Conservation (phyloP, 2,888 invertebrate genomes). For the Homarus gammarus region DNA sequence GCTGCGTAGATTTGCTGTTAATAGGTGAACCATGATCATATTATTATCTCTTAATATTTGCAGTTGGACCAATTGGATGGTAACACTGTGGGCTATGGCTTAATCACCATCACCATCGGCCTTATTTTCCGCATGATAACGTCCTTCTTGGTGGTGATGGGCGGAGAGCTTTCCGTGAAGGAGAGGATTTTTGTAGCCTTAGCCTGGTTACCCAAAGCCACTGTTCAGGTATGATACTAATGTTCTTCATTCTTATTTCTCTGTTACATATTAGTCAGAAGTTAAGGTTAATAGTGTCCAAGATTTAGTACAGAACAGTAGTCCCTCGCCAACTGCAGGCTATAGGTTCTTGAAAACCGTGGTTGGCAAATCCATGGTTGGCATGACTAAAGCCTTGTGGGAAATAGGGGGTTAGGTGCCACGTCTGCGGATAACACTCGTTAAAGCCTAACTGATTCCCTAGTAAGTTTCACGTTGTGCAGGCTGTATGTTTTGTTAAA, state of each 20-base stretch:
- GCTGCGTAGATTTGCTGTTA: not conserved
- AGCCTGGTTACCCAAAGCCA: conserved; percentile 56
- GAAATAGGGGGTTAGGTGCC: too few relatives aligned
- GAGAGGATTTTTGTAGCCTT: conserved; percentile 54
- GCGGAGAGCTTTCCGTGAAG: conserved; percentile 41
- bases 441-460: too few relatives aligned
- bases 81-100: conserved; percentile 38
- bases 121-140: conserved; percentile 41
- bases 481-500: too few relatives aligned
- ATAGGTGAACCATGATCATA: too few relatives aligned
- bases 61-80: conserved; percentile 34
- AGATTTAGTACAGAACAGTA: not conserved
- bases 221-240: conserved; percentile 40
- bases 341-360: too few relatives aligned
- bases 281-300: too few relatives aligned
- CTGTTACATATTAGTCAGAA: too few relatives aligned
- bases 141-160: conserved; percentile 53
- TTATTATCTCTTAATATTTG: conserved; percentile 54
- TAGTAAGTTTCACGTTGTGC: too few relatives aligned
- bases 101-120: conserved; percentile 18
- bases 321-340: too few relatives aligned
- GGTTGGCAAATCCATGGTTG: too few relatives aligned
- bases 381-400: too few relatives aligned
- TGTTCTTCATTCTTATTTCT: not conserved
- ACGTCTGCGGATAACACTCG: too few relatives aligned